phyloP scores from a whole-genome alignment of 2,113 vertebrate species.

The Brienomyrus brachyistius region DNA sequence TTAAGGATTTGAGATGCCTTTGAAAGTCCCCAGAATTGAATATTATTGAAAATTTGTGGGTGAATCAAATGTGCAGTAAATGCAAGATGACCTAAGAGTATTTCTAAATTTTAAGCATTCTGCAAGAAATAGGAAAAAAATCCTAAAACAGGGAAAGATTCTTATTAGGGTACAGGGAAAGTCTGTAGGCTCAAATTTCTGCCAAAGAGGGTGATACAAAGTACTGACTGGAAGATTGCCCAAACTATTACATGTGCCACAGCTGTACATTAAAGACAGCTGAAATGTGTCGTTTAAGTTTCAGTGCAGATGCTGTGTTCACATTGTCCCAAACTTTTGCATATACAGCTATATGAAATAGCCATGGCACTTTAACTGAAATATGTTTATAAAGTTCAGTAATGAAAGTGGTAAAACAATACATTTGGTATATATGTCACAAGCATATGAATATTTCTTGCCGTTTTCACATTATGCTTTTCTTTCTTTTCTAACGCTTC shows the following conservation, averaged over 20 bases:
- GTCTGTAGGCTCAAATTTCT: background rate
- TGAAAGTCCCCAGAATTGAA: background rate
- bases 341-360: background rate
- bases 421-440: background rate
- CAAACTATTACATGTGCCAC: background rate
- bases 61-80: background rate
- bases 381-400: background rate
- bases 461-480: background rate
- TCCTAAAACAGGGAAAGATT: background rate
- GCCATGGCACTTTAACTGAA: background rate
- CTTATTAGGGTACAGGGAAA: background rate
- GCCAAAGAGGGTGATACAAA: background rate
- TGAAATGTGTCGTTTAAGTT: background rate
- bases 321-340: background rate
- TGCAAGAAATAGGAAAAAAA: background rate
- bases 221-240: background rate
- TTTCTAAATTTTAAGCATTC: background rate
- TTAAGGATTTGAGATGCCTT: background rate
- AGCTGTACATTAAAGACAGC: background rate
- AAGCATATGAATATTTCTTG: background rate
- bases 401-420: background rate
- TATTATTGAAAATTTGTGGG: background rate
- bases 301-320: background rate
- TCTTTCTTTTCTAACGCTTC: background rate
- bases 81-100: background rate